phyloP scores from a whole-genome alignment of 2,888 invertebrate species.

The Merodon equestris region DNA sequence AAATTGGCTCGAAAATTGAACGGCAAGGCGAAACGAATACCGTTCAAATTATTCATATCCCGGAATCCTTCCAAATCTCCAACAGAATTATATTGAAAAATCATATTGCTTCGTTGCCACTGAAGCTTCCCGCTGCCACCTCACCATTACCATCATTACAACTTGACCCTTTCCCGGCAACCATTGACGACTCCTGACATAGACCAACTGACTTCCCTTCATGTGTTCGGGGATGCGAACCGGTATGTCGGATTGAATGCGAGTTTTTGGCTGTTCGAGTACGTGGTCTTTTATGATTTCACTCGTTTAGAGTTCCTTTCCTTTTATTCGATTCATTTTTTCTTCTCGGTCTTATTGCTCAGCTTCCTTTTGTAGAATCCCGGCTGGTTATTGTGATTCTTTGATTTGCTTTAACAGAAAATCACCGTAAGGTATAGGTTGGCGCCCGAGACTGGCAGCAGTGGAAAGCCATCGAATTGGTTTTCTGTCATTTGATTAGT shows the following conservation, averaged over 20 bases:
- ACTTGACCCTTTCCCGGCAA: background rate
- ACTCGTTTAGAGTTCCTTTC: no score
- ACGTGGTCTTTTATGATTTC: constrained; percentile 29
- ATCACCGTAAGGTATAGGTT: constrained; percentile 3
- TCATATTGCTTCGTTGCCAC: constrained; percentile 50
- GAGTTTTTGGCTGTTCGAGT: constrained; percentile 34
- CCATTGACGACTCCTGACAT: constrained; percentile 2
- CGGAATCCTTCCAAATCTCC: constrained; percentile 60
- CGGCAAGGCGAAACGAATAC: constrained; percentile 37
- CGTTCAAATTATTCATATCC: constrained; percentile 62
- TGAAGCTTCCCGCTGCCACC: background rate
- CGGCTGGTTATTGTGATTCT: constrained; percentile 46
- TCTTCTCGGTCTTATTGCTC: background rate
- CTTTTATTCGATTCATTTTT: no score
- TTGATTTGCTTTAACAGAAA: constrained; percentile 43
- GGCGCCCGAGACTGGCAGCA: constrained; percentile 1
- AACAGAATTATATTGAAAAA: constrained; percentile 65
- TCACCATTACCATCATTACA: background rate
- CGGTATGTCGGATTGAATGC: constrained; percentile 1
- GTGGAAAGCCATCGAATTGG: constrained; percentile 43
- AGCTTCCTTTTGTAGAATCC: constrained; percentile 18
- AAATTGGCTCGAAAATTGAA: constrained; percentile 65
- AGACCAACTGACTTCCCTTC: constrained; percentile 22
- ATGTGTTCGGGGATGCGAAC: constrained; percentile 10
- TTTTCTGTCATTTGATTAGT: constrained; percentile 55